These are phyloP conservation scores for Tamandua tetradactyla DNA, from an alignment of 2,797 vertebrate species.

Conservation along the genomic window DNA sequence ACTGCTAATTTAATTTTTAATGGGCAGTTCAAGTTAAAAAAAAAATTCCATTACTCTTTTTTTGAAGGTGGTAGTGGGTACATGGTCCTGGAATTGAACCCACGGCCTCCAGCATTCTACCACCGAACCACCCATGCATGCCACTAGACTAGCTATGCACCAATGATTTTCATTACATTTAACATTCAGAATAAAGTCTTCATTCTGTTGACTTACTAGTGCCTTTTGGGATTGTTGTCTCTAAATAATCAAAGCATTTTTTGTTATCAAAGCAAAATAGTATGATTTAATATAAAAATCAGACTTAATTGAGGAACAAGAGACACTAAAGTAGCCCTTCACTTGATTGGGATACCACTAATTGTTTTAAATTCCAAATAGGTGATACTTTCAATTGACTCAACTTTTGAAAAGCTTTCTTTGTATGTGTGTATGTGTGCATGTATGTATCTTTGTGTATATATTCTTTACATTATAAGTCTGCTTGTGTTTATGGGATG, in stretches of 20 bases:
- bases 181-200: not conserved
- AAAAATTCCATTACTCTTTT: not conserved
- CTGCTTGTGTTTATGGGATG: not conserved
- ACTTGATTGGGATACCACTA: not conserved
- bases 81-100: too few species aligned
- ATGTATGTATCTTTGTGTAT: not conserved
- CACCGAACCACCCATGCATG: too few species aligned
- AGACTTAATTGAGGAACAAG: not conserved
- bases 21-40: not conserved
- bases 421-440: not conserved
- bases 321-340: not conserved
- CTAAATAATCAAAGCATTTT: not conserved
- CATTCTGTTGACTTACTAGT: not conserved
- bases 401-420: not conserved
- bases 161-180: constrained; percentile 33
- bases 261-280: not conserved
- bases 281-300: not conserved
- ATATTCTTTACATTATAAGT: not conserved
- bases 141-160: too few species aligned
- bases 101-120: too few species aligned
- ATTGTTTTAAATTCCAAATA: not conserved
- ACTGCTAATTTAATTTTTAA: not conserved
- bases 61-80: too few species aligned
- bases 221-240: not conserved
- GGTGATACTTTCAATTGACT: not conserved